These are phyloP conservation scores for Haliclystus octoradiatus DNA, from an alignment of 30 jellyfish, hydroid and myxozoan species.

Conservation along the genomic window DNA sequence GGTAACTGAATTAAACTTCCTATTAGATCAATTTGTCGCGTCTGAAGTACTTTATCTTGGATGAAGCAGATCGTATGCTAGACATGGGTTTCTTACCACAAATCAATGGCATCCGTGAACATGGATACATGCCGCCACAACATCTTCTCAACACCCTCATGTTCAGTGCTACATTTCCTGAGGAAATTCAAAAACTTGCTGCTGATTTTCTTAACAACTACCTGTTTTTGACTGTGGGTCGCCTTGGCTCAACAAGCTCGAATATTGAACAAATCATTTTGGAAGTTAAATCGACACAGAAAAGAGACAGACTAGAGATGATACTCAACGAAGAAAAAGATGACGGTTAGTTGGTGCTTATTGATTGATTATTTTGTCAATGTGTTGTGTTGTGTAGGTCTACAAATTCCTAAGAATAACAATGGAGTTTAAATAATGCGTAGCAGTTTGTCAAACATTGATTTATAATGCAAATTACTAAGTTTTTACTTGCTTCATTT, in stretches of 20 bases:
- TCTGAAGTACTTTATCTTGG: constrained; percentile 59
- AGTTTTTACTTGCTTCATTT: too few species aligned
- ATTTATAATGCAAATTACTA: too few species aligned
- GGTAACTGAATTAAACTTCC: too few species aligned
- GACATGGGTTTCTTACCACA: constrained; percentile 87
- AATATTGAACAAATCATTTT: constrained; percentile 65
- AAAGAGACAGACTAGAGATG: constrained; percentile 70
- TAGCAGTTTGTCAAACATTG: too few species aligned
- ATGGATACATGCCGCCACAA: constrained; percentile 74
- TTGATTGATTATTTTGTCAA: too few species aligned
- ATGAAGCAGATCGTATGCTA: constrained; percentile 97
- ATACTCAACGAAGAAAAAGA: constrained; percentile 49
- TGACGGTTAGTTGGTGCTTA: constrained; percentile 23
- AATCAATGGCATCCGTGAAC: constrained; percentile 36
- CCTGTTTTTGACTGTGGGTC: constrained; percentile 75
- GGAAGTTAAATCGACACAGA: constrained; percentile 63
- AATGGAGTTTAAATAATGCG: too few species aligned
- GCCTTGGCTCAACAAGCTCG: constrained; percentile 82
- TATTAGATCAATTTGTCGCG: too few species aligned
- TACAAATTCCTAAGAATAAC: too few species aligned
- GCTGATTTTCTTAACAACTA: constrained; percentile 59
- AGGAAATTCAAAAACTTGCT: constrained; percentile 68
- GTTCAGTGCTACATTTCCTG: constrained; percentile 99
- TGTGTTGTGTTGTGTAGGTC: too few species aligned
- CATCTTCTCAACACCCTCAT: constrained; percentile 68